Percentiles rank a stretch among this genome's conserved stretches.
Conservation (phyloP, 2,797 vertebrate genomes). For the Threskiornis aethiopicus region DNA sequence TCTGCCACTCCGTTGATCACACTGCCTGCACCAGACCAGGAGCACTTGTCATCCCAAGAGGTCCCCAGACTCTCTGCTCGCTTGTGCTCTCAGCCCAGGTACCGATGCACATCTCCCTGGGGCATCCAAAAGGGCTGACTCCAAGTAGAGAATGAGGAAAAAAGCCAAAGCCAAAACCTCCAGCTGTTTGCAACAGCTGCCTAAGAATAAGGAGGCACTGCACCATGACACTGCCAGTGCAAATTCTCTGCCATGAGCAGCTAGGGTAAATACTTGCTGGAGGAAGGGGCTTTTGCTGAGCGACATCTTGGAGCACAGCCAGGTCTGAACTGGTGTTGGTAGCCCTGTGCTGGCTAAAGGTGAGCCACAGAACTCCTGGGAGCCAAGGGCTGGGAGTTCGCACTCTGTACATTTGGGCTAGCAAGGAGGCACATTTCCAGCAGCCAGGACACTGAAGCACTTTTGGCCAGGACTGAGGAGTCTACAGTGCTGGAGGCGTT, state of each 20-base stretch:
- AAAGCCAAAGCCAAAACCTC: not conserved
- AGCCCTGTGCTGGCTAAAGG: not conserved
- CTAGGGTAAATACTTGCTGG: not conserved
- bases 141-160: not conserved
- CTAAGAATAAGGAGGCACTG: not conserved
- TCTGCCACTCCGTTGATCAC: not conserved
- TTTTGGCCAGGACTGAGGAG: not conserved
- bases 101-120: not conserved
- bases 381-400: not conserved
- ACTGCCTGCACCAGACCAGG: not conserved
- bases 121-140: not conserved
- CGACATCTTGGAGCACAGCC: not conserved
- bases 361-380: not conserved
- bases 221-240: not conserved
- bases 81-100: not conserved
- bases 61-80: not conserved
- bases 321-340: not conserved
- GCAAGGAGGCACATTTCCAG: not conserved
- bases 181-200: not conserved
- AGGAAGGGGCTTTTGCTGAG: not conserved
- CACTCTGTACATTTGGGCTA: not conserved
- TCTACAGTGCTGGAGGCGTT: not conserved
- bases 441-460: fast-evolving
- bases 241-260: not conserved
- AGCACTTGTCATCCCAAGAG: not conserved